phyloP scores from a whole-genome alignment of 1,140 invertebrate species.

The Lineus longissimus region DNA sequence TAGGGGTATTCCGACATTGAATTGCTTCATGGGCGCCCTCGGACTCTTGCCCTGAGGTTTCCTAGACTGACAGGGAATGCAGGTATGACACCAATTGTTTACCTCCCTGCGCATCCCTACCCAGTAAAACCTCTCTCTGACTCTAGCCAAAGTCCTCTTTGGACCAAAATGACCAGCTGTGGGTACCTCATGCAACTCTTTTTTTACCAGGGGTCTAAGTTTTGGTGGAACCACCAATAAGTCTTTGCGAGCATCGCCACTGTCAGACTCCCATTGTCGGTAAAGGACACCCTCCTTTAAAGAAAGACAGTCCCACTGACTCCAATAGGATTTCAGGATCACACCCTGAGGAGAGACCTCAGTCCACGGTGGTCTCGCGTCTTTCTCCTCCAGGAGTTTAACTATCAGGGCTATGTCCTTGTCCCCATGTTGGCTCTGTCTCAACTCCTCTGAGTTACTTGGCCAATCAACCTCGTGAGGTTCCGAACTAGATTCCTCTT shows the following conservation, averaged over 20 bases:
- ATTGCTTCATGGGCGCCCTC: constrained; percentile 15
- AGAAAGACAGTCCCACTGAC: constrained; percentile 18
- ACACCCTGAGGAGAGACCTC: constrained; percentile 4
- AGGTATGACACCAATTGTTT: constrained; percentile 6
- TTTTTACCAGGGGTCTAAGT: constrained; percentile 9
- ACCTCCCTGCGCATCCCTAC: constrained; percentile 9
- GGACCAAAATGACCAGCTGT: constrained; percentile 6
- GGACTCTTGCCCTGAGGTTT: not conserved
- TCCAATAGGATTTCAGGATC: constrained; percentile 18
- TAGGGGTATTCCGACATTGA: constrained; percentile 21
- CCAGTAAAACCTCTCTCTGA: constrained; percentile 18
- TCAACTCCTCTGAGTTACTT: too few relatives aligned
- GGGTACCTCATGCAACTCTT: not conserved
- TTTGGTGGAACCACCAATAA: constrained; percentile 11
- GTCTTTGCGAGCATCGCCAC: not conserved
- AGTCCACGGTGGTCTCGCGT: constrained; percentile 14
- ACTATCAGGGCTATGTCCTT: too few relatives aligned
- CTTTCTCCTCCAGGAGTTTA: too few relatives aligned
- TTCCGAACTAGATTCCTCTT: too few relatives aligned
- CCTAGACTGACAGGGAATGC: constrained; percentile 5
- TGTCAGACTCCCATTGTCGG: constrained; percentile 11
- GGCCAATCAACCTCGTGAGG: too few relatives aligned
- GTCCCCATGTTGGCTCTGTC: too few relatives aligned
- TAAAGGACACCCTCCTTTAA: constrained; percentile 17
- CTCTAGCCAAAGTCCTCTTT: not conserved